Evolutionary conservation across 2,797 vertebrate genomes (phyloP), one percentile per base, ranked within the genome.

Genomic region (Sebastiscus albofasciatus): DNA sequence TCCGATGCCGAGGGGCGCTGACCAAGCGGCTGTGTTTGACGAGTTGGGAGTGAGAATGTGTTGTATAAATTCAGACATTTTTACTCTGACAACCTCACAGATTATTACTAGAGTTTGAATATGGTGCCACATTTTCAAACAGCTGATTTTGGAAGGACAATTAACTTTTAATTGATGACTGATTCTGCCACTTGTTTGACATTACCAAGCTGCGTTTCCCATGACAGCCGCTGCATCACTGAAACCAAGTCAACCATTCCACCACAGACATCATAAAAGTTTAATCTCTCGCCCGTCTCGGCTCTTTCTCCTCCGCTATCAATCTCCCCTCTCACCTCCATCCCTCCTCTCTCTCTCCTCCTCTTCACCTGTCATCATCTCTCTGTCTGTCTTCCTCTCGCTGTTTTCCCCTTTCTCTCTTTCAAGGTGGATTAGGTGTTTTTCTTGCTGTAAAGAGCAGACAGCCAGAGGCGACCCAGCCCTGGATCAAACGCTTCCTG

Each of bases 211-310:
- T 34, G 72, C 29, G 29, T 84, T 58, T 69, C 4, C 34, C 12
- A 18, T 1, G 61, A 56, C 62, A 55, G 77, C 62, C 39, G 12
- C 33, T 42, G 79, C 76, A 70, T 75, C 56, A 13, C 77, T 71
- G 65, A 85, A 75, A 68, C 54, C 75, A 55, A 78, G 72, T 74
- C 71, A 70, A 81, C 72, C 82, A 36, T 64, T 80, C 68, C 61
- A 61, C 80, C 75, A 59, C 73, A 72, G 84, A 77, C 75, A 70
- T 79, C 77, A 75, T 74, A 70, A 83, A 84, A 80, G 36, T 84
- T 87, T 81, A 73, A 87, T 85, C 70, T 73, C 70, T 61, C 34
- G 2, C 55, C 8, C 8, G 67, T 80, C 72, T 72, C 70, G 1
- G 22, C 52, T 75, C 29, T 65, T 69, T 49, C 54, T 77, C 69